Percentiles rank a stretch among this genome's conserved stretches.
These are phyloP conservation scores for Nestor notabilis DNA, from an alignment of 2,113 vertebrate genomes.

Conservation along the genomic window DNA sequence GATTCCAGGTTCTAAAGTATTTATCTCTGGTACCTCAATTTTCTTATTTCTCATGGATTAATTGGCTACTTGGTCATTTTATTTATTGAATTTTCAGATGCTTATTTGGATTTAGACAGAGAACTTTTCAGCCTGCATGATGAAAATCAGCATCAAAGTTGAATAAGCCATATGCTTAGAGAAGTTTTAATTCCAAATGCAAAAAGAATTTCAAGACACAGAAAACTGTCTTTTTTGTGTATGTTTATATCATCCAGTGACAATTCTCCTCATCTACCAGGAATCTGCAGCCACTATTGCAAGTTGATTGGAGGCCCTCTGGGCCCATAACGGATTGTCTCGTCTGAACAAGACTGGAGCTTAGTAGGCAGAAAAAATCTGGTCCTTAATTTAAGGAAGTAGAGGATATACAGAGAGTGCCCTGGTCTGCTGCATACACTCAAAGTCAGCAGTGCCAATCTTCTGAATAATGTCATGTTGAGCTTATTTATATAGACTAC, in stretches of 20 bases:
- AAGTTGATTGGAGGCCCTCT: not conserved
- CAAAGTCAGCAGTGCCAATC: not conserved
- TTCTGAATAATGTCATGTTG: not conserved
- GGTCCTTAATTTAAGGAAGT: not conserved
- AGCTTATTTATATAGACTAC: not conserved
- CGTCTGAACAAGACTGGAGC: not conserved
- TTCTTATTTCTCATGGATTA: not conserved
- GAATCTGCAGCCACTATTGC: not conserved
- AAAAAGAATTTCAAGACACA: not conserved
- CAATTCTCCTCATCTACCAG: not conserved
- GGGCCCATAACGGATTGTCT: not conserved
- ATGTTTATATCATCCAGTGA: not conserved
- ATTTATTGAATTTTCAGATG: not conserved
- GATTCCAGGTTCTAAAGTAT: not conserved
- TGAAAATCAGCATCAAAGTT: fast-evolving
- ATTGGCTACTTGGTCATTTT: not conserved
- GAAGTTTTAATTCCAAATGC: not conserved
- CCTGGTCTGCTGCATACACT: not conserved
- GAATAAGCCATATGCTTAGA: not conserved
- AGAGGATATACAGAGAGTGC: not conserved
- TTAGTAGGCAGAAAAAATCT: not conserved
- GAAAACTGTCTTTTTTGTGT: not conserved
- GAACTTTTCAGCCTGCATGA: not conserved
- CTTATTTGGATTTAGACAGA: not conserved
- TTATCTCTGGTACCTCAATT: not conserved